phyloP scores from a whole-genome alignment of 1,140 invertebrate genomes.

The Papilio polytes region DNA sequence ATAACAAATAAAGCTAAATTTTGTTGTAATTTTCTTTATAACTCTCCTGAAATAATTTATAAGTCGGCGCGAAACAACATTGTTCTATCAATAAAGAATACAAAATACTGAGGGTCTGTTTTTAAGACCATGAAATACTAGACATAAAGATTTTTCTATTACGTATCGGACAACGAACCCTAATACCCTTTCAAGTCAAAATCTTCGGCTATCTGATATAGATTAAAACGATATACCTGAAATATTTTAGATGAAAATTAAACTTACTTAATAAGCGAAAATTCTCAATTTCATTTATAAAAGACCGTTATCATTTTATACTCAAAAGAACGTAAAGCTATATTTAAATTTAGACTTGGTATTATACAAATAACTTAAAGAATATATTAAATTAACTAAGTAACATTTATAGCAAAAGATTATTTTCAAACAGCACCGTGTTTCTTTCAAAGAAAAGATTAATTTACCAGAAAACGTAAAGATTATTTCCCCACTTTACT shows the following conservation, averaged over 20 bases:
- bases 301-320: background rate
- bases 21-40: slow-evolving; percentile 22
- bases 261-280: background rate
- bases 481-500: too few species aligned
- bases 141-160: background rate
- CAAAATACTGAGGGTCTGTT: background rate
- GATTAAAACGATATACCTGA: background rate
- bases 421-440: too few species aligned
- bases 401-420: too few species aligned
- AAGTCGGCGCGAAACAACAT: background rate
- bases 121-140: background rate
- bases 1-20: slow-evolving; percentile 29
- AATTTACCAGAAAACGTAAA: too few species aligned
- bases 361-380: too few species aligned
- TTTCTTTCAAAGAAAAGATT: too few species aligned
- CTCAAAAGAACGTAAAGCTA: background rate
- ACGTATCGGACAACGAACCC: background rate
- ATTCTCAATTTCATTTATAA: background rate
- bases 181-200: background rate
- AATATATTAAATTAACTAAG: too few species aligned
- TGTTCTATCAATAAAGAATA: background rate
- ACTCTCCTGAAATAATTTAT: background rate
- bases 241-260: background rate
- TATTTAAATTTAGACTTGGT: too few species aligned
- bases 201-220: background rate